Evolutionary conservation across 1,140 invertebrate species (phyloP).

Genomic region (Philotrypesis tridentata): DNA sequence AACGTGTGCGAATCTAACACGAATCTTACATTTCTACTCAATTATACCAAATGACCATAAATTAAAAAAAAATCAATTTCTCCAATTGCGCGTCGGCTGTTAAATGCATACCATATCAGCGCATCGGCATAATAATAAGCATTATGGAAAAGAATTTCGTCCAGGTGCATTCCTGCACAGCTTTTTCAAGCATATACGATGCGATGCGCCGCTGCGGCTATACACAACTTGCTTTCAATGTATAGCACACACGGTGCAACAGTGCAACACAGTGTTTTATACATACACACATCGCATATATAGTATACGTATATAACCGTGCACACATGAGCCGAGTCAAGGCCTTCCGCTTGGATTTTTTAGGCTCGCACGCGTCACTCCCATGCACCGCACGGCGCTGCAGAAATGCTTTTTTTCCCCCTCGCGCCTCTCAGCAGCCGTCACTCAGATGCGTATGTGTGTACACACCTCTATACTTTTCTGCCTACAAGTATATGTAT

Average conservation of each 20-base stretch:
- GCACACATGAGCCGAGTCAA: neutral
- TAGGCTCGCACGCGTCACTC: slow-evolving; percentile 4
- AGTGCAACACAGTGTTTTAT: too few species aligned
- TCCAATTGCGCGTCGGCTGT: too few species aligned
- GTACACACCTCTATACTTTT: neutral
- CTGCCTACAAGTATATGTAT: too few species aligned
- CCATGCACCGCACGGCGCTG: neutral
- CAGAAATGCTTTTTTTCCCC: neutral
- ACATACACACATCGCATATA: too few species aligned
- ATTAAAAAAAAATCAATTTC: too few species aligned
- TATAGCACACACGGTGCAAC: neutral
- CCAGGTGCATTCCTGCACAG: neutral
- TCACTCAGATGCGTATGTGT: neutral
- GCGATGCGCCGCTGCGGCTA: neutral
- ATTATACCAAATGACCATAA: too few species aligned
- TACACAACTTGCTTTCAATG: neutral
- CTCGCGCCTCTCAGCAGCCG: neutral
- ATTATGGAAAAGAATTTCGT: neutral
- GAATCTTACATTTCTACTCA: too few species aligned
- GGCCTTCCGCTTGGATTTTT: slow-evolving; percentile 40
- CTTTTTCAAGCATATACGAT: neutral
- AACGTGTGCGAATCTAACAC: too few species aligned
- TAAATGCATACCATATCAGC: too few species aligned
- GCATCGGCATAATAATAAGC: too few species aligned
- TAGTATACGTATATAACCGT: too few species aligned